phyloP scores from a whole-genome alignment of 2,113 vertebrate genomes.

The Syngnathus floridae region DNA sequence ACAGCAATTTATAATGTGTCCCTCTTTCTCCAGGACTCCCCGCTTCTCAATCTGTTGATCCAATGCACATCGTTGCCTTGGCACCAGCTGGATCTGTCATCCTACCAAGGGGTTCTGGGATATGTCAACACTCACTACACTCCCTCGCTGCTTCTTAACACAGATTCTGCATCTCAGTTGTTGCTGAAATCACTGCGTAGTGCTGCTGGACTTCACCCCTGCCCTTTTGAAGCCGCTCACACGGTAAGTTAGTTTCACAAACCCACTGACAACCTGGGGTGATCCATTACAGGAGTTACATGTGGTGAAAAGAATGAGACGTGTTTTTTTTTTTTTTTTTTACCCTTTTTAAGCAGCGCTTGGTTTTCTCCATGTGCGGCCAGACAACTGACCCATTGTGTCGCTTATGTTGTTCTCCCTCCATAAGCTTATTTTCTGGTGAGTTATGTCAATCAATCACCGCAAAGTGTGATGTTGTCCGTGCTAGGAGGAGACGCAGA shows the following conservation, averaged over 20 bases:
- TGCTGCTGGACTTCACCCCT: slow-evolving; percentile 80
- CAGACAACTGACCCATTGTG: not conserved
- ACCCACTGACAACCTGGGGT: no score
- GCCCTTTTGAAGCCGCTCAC: slow-evolving; percentile 70
- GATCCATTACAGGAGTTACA: no score
- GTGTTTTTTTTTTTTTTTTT: no score
- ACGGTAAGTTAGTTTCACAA: slow-evolving; percentile 65
- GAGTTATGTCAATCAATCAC: not conserved
- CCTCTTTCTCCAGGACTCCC: slow-evolving; percentile 75
- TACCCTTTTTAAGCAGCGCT: no score
- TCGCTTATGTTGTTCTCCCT: not conserved
- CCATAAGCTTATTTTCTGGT: not conserved
- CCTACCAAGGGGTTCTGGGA: slow-evolving; percentile 81
- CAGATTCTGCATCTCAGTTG: slow-evolving; percentile 75
- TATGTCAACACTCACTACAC: slow-evolving; percentile 90
- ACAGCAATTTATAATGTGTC: slow-evolving; percentile 1
- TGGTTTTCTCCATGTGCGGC: not conserved
- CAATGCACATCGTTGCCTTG: slow-evolving; percentile 87
- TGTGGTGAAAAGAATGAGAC: no score
- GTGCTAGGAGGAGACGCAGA: slow-evolving; percentile 57
- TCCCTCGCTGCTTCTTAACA: slow-evolving; percentile 78
- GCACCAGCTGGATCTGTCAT: slow-evolving; percentile 82
- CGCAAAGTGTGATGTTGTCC: not conserved
- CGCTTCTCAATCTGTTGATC: slow-evolving; percentile 82
- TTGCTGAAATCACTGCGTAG: slow-evolving; percentile 81